Conservation (phyloP, 2,797 vertebrate genomes). For the Gymnothorax reevesii region DNA sequence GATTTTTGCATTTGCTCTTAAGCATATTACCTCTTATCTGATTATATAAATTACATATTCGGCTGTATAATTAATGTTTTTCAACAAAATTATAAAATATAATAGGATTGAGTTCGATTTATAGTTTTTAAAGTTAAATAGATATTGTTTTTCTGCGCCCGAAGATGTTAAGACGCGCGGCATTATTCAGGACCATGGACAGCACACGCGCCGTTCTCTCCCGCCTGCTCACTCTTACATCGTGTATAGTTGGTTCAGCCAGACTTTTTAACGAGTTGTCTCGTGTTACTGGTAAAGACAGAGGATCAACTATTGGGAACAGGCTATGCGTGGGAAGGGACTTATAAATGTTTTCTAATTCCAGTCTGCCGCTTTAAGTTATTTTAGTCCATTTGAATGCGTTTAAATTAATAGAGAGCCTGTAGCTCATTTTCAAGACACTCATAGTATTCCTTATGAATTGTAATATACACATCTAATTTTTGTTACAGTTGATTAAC, state of each 20-base stretch:
- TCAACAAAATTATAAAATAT: neutral
- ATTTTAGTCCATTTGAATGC: slow-evolving; percentile 33
- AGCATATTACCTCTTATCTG: neutral
- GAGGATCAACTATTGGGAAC: neutral
- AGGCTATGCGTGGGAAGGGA: neutral
- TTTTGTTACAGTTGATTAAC: neutral
- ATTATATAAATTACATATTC: neutral
- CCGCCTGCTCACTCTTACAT: neutral
- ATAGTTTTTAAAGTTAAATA: neutral
- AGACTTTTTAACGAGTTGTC: neutral
- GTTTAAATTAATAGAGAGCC: slow-evolving; percentile 7
- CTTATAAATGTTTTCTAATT: neutral
- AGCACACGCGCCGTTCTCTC: neutral
- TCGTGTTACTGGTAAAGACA: neutral
- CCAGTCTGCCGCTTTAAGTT: neutral
- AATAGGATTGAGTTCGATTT: neutral
- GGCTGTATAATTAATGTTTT: neutral
- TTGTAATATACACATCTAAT: neutral
- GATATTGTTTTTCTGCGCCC: neutral
- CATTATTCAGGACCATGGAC: slow-evolving; percentile 1
- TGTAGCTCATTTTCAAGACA: neutral
- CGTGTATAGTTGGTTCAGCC: neutral
- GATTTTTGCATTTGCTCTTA: neutral
- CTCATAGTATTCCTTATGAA: neutral
- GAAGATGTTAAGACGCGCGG: neutral